A percentile compares a stretch with the other conserved stretches of the same genome.
Conservation (phyloP, 2,113 vertebrate genomes). For the Micromys minutus region DNA sequence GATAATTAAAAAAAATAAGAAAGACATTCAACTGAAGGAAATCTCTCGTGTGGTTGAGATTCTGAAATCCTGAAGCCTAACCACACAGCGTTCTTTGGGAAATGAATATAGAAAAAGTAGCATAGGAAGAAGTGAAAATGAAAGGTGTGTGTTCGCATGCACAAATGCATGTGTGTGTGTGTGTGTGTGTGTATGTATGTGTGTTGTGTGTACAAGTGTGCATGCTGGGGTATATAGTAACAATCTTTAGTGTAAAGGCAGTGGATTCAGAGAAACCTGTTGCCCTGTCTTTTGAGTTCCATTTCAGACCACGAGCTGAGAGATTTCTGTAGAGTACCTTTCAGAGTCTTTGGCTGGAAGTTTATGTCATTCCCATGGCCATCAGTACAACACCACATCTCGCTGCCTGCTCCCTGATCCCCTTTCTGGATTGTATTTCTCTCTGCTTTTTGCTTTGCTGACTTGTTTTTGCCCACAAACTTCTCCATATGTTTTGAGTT, state of each 20-base stretch:
- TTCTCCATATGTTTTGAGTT: not conserved
- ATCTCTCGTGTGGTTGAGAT: not conserved
- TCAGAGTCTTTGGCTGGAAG: not conserved
- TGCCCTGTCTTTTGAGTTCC: too few species aligned
- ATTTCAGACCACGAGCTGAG: not conserved
- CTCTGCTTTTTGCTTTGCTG: not conserved
- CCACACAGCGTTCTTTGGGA: not conserved
- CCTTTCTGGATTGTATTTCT: not conserved
- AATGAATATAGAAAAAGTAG: too few species aligned
- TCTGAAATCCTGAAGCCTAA: not conserved
- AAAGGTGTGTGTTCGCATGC: not conserved
- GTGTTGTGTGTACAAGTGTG: not conserved
- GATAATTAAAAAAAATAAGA: too few species aligned
- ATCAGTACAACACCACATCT: not conserved
- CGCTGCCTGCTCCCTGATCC: too few species aligned
- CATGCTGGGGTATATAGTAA: too few species aligned
- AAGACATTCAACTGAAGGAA: not conserved
- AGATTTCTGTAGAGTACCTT: not conserved
- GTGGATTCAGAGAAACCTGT: too few species aligned
- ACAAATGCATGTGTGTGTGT: not conserved
- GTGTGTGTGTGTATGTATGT: not conserved
- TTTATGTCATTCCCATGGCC: not conserved
- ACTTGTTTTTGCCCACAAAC: not conserved
- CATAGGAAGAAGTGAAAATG: not conserved
- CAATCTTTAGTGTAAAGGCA: not conserved